Conservation (phyloP, 1,140 invertebrate genomes). For the Achatina immaculata region DNA sequence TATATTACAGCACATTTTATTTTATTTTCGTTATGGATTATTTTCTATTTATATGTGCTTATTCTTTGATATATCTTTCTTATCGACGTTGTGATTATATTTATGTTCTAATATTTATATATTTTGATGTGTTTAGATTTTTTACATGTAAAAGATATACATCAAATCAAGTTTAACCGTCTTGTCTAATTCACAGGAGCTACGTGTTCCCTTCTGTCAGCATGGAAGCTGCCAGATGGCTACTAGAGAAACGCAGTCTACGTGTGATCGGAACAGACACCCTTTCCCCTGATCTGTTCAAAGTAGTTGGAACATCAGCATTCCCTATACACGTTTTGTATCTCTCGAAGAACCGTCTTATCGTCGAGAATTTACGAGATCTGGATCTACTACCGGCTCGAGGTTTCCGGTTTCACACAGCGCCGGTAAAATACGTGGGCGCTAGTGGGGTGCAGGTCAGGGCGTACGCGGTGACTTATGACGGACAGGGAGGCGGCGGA, state of each 20-base stretch:
- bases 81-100: neutral
- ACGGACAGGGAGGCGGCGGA: too few relatives aligned
- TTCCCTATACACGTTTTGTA: conserved; percentile 2
- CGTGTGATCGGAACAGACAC: neutral
- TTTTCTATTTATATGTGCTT: too few relatives aligned
- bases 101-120: neutral
- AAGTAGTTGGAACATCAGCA: too few relatives aligned
- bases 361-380: conserved; percentile 10
- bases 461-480: neutral
- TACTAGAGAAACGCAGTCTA: neutral
- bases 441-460: neutral
- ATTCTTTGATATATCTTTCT: neutral
- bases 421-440: neutral
- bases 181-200: neutral
- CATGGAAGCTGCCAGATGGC: neutral
- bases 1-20: too few relatives aligned
- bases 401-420: conserved; percentile 6
- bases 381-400: neutral
- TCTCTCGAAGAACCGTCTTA: neutral
- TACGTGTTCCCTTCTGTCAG: neutral
- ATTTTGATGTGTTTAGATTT: neutral
- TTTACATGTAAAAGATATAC: neutral
- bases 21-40: too few relatives aligned
- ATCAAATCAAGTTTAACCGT: neutral
- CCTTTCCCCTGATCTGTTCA: neutral